Percentiles rank a stretch among this genome's conserved stretches.
Evolutionary conservation across 23 tunicate genomes (phyloP).

Genomic region (Corella eumyota): DNA sequence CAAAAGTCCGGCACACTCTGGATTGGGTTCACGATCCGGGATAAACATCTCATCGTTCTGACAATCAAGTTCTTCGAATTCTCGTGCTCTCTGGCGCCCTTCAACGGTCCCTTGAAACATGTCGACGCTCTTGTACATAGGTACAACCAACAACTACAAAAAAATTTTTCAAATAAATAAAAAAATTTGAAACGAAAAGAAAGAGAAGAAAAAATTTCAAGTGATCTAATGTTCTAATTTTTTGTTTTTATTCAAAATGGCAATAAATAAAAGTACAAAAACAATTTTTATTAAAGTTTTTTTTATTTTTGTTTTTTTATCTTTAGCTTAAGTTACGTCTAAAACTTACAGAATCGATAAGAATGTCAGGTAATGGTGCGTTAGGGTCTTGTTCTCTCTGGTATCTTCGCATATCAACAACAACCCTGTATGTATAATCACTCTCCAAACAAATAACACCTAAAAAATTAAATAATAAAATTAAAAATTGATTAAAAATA

Average conservation of each 20-base stretch:
- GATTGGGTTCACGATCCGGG: constrained; percentile 42
- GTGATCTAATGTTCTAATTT: no score
- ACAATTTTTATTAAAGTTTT: no score
- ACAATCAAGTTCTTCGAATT: constrained; percentile 60
- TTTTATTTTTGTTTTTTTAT: no score
- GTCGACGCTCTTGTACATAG: constrained; percentile 47
- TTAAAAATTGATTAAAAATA: not conserved
- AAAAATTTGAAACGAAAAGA: no score
- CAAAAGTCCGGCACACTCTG: constrained; percentile 61
- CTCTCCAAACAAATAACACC: constrained; percentile 75
- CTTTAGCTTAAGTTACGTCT: no score
- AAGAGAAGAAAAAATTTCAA: no score
- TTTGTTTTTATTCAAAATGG: no score
- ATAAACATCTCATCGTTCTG: constrained; percentile 53
- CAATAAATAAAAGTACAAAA: no score
- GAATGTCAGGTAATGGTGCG: constrained; percentile 46
- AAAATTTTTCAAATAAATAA: not conserved
- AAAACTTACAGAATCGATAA: constrained; percentile 85
- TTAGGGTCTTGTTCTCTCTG: constrained; percentile 44
- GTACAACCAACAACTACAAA: constrained; percentile 65
- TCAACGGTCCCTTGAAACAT: constrained; percentile 70
- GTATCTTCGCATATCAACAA: constrained; percentile 34
- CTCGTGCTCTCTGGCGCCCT: constrained; percentile 47
- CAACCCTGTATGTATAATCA: constrained; percentile 53
- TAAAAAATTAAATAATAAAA: not conserved